A percentile compares a stretch with the other conserved stretches of the same genome.
Conservation (phyloP, 2,113 vertebrate genomes). For the Oenanthe melanoleuca region DNA sequence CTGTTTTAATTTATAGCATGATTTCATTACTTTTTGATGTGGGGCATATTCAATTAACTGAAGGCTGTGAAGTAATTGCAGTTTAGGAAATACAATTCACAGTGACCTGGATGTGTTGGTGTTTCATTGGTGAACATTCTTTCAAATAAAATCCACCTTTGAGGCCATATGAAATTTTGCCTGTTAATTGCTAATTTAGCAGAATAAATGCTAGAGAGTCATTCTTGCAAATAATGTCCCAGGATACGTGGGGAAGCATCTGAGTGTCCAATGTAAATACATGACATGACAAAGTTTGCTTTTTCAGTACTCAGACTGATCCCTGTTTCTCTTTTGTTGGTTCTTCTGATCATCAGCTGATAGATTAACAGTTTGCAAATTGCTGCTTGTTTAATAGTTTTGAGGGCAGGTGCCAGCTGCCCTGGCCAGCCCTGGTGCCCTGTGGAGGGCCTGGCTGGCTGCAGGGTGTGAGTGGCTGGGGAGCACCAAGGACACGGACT, state of each 20-base stretch:
- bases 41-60: background rate
- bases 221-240: background rate
- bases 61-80: background rate
- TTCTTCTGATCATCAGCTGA: background rate
- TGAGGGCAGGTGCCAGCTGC: background rate
- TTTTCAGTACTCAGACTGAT: background rate
- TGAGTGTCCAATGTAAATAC: background rate
- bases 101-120: background rate
- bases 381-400: background rate
- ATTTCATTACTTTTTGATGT: background rate
- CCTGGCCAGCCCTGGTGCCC: background rate
- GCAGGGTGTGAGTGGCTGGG: fast-evolving
- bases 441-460: too few relatives aligned
- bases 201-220: background rate
- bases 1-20: background rate
- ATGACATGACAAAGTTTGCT: background rate
- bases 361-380: background rate
- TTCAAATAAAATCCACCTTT: background rate
- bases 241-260: background rate
- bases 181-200: background rate
- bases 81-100: background rate
- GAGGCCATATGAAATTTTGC: background rate
- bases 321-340: background rate
- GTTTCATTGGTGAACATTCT: background rate
- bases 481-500: background rate